phyloP scores from a whole-genome alignment of 2,797 vertebrate species.

The Peromyscus melanophrys region DNA sequence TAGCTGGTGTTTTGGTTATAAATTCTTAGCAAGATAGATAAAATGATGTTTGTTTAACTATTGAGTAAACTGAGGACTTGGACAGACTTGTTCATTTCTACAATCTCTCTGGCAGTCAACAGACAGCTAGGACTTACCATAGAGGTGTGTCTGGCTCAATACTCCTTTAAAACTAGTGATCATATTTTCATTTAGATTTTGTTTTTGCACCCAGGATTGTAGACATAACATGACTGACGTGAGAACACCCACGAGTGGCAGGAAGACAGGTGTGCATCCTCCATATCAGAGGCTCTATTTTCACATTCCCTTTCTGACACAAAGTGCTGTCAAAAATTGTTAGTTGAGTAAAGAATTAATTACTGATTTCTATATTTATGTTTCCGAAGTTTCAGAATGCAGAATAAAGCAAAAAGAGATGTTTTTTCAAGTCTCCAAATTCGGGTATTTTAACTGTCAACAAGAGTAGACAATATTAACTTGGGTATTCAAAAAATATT shows the following conservation, averaged over 20 bases:
- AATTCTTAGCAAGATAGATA: not conserved
- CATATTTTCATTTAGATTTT: slow-evolving; percentile 33
- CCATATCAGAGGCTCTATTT: not conserved
- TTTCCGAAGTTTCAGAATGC: not conserved
- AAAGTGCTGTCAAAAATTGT: not conserved
- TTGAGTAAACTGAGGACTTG: not conserved
- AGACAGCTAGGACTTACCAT: not conserved
- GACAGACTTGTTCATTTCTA: not conserved
- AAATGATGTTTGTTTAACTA: not conserved
- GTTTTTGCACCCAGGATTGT: not conserved
- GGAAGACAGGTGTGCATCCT: not conserved
- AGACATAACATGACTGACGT: not conserved
- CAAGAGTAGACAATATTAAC: not conserved
- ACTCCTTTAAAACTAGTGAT: not conserved
- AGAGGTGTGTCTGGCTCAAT: not conserved
- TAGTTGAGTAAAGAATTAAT: slow-evolving; percentile 38
- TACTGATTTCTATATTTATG: not conserved
- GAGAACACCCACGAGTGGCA: not conserved
- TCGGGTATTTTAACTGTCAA: not conserved
- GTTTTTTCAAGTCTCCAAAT: not conserved
- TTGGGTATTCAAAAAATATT: slow-evolving; percentile 43
- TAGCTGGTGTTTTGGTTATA: not conserved
- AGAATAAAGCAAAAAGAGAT: not conserved
- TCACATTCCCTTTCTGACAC: not conserved
- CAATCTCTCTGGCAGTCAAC: not conserved